Conservation (phyloP, 1,140 invertebrate genomes). For the Papilio aristodemus region DNA sequence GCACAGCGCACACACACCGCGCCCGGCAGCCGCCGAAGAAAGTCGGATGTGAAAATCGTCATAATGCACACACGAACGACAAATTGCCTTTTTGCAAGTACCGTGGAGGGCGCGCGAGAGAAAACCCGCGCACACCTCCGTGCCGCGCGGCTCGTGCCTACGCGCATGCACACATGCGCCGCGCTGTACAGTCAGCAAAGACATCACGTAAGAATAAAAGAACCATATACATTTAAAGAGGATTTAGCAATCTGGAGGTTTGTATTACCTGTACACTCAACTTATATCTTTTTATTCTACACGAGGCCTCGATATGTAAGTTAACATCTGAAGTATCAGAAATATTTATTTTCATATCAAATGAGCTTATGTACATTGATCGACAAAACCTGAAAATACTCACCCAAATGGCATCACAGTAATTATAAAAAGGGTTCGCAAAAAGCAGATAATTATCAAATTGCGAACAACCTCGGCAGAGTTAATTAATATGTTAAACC, state of each 20-base stretch:
- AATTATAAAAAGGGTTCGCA: not conserved
- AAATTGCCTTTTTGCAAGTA: constrained; percentile 59
- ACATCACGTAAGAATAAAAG: constrained; percentile 13
- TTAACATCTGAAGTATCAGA: too few relatives aligned
- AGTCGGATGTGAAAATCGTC: constrained; percentile 76
- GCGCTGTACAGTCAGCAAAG: constrained; percentile 41
- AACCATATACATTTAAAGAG: too few relatives aligned
- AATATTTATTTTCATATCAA: too few relatives aligned
- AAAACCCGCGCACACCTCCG: constrained; percentile 49
- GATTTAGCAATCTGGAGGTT: too few relatives aligned
- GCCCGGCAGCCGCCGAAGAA: constrained; percentile 58
- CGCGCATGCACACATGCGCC: constrained; percentile 35
- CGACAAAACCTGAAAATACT: not conserved
- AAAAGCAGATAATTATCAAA: constrained; percentile 11
- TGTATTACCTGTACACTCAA: too few relatives aligned
- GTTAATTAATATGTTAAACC: constrained; percentile 4
- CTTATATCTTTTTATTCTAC: too few relatives aligned
- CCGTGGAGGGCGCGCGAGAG: constrained; percentile 53
- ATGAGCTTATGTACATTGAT: not conserved
- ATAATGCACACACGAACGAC: constrained; percentile 57
- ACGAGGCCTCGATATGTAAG: too few relatives aligned
- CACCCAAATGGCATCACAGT: not conserved
- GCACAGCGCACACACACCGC: constrained; percentile 56
- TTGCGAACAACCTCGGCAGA: constrained; percentile 1
- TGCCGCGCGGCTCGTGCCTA: constrained; percentile 41